Evolutionary conservation across 2,888 invertebrate genomes (phyloP).

Genomic region (Anthoptus insignis): DNA sequence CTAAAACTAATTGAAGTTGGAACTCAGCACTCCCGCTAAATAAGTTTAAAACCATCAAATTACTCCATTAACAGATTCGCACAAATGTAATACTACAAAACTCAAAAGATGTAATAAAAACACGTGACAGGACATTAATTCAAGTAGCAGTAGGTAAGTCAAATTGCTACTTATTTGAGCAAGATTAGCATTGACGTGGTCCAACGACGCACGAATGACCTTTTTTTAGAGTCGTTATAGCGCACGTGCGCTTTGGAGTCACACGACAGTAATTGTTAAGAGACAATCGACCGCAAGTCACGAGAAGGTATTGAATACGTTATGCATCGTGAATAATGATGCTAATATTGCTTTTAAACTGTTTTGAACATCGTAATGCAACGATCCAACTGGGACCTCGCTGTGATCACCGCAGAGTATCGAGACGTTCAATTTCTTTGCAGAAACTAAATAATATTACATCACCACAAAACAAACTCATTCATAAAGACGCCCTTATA

Average conservation of each 20-base stretch:
- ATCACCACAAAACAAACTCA: background rate
- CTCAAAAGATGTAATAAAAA: background rate
- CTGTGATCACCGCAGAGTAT: conserved; percentile 14
- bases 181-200: conserved; percentile 54
- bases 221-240: conserved; percentile 69
- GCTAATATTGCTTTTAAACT: conserved; percentile 56
- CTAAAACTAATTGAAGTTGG: conserved; percentile 70
- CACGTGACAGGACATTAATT: conserved; percentile 45
- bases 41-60: conserved; percentile 56
- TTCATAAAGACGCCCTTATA: background rate
- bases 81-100: conserved; percentile 8
- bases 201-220: conserved; percentile 71
- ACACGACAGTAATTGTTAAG: conserved; percentile 74
- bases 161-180: conserved; percentile 50
- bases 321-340: conserved; percentile 75
- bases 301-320: conserved; percentile 67
- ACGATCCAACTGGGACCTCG: conserved; percentile 7
- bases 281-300: conserved; percentile 78
- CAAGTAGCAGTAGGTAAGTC: conserved; percentile 49
- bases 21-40: conserved; percentile 59
- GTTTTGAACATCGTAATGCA: conserved; percentile 29
- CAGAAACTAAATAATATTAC: background rate
- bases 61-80: conserved; percentile 49
- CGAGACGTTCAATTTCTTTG: conserved; percentile 25
- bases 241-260: conserved; percentile 71